phyloP scores from a whole-genome alignment of 2,888 invertebrate genomes.

The Cancer borealis region DNA sequence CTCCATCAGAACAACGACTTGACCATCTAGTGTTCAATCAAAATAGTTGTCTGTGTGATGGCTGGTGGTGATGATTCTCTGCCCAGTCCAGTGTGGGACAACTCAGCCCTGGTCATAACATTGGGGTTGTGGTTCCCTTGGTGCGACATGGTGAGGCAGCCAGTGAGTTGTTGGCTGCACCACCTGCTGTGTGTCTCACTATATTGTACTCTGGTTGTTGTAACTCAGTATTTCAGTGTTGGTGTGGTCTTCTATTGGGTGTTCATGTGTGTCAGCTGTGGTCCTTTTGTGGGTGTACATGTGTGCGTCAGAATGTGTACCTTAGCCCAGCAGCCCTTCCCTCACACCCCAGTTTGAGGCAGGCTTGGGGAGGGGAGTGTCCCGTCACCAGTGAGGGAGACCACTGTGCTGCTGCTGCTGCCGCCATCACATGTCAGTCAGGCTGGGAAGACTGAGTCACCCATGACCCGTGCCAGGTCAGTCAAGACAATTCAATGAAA shows the following conservation, averaged over 20 bases:
- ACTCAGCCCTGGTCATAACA: too few relatives aligned
- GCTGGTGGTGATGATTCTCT: not conserved
- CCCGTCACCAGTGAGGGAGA: not conserved
- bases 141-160: not conserved
- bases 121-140: not conserved
- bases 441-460: not conserved
- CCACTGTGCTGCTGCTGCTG: not conserved
- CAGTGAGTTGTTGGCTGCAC: not conserved
- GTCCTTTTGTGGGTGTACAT: not conserved
- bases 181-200: constrained; percentile 18
- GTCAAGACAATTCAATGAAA: not conserved
- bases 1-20: not conserved
- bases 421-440: not conserved
- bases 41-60: not conserved
- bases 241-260: constrained; percentile 13
- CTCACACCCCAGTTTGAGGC: not conserved
- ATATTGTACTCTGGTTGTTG: constrained; percentile 31
- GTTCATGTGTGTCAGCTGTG: constrained; percentile 22
- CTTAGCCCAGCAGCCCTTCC: not conserved
- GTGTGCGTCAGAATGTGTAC: not conserved
- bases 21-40: not conserved
- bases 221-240: not conserved
- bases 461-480: not conserved
- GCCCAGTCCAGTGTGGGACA: not conserved
- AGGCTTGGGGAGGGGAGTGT: not conserved